Base-by-base conservation (phyloP, 2,797 vertebrate genomes). In the Taenioides sp. region DNA sequence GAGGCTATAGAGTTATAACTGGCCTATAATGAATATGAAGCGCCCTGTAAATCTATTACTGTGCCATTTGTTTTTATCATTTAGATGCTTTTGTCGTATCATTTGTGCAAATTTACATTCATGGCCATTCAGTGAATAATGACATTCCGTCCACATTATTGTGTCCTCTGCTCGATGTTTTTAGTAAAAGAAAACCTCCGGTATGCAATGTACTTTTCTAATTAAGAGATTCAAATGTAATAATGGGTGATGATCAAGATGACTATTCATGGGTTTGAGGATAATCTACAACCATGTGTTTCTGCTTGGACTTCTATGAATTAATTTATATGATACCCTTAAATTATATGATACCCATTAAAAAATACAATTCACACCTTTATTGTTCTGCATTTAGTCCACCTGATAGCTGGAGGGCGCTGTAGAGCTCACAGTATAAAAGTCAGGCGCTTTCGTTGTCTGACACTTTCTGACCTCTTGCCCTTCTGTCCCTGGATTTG, bases 21-120 rank as follows among this genome's bases (percentile, higher is more conserved):
- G 18, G 49, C 10, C 25, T 31, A 31, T 52, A 66, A 66, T 66
- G 65, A 66, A 66, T 66, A 66, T 28, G 31, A 66, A 66, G 47
- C 34, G 25, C 25, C 27, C 27, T 52, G 27, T 49, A 52, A 52
- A 66, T 52, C 47, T 37, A 52, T 52, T 52, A 66, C 25, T n/a
- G 25, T 31, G 65, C 47, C 25, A 66, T 66, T 66, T 60, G 65
- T 70, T 73, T 55, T 28, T 70, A 54, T 67, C 65, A 78, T 72
- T 55, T 54, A 80, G 43, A 47, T 78, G 47, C 20, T 69, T 60
- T 4, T 65, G 64, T 31, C 64, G 47, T 12, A 64, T 52, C 62
- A 67, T 80, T 66, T 50, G 47, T 27, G 47, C 27, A 66, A 52
- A 66, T 50, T 18, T 65, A 47, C 37, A 47, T 49, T 27, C 11